Evolutionary conservation across 1,140 invertebrate species (phyloP).

Genomic region (Lepidurus couesii): DNA sequence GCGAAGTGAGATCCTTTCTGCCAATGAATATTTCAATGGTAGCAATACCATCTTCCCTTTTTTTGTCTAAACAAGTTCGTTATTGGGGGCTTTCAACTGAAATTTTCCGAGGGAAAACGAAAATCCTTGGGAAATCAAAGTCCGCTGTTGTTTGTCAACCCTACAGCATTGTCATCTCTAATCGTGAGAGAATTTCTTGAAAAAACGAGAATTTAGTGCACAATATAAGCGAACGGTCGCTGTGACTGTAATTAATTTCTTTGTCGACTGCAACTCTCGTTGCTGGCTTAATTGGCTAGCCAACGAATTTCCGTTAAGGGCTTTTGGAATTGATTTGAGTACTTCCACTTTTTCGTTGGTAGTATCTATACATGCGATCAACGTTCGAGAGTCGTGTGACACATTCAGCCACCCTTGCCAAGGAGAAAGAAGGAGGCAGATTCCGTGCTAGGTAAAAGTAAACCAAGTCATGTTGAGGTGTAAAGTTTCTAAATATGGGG

Average conservation of each 20-base stretch:
- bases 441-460: neutral
- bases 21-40: slow-evolving; percentile 3
- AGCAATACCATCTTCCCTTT: neutral
- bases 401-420: too few relatives aligned
- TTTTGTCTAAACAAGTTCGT: neutral
- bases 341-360: too few relatives aligned
- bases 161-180: neutral
- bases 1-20: neutral
- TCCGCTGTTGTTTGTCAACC: slow-evolving; percentile 1
- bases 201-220: neutral
- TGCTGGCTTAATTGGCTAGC: neutral
- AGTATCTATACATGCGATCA: too few relatives aligned
- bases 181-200: neutral
- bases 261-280: too few relatives aligned
- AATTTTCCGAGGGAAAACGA: neutral
- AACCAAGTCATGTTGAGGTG: neutral
- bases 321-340: neutral
- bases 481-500: neutral
- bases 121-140: neutral
- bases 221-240: neutral
- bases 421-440: neutral
- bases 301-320: neutral
- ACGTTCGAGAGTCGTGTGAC: too few relatives aligned
- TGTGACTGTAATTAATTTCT: too few relatives aligned
- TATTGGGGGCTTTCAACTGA: neutral